phyloP scores from a whole-genome alignment of 1,140 invertebrate species.

The Manduca sexta region DNA sequence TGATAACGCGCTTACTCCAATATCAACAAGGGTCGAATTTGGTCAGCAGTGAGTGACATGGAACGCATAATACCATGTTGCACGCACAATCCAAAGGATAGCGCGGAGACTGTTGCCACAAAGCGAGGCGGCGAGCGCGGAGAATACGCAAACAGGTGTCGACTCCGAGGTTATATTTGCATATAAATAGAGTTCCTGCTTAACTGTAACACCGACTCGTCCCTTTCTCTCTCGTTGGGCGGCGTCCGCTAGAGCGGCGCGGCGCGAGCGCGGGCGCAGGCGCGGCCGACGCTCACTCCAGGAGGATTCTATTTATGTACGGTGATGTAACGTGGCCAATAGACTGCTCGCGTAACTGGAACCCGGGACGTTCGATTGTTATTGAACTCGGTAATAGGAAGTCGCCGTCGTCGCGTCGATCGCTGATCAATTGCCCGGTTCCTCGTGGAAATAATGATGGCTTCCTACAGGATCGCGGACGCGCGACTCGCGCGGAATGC shows the following conservation, averaged over 20 bases:
- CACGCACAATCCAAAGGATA: conserved; percentile 54
- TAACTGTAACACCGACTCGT: conserved; percentile 66
- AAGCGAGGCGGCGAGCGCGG: conserved; percentile 47
- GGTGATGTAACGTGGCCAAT: conserved; percentile 57
- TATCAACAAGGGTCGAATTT: too few species aligned
- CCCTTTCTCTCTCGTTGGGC: conserved; percentile 51
- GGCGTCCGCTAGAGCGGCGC: conserved; percentile 42
- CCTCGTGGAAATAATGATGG: neutral
- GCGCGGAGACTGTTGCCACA: conserved; percentile 56
- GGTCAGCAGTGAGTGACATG: too few species aligned
- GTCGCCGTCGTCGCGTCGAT: neutral
- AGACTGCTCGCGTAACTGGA: conserved; percentile 37
- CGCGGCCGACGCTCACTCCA: conserved; percentile 27
- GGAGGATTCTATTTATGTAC: conserved; percentile 66
- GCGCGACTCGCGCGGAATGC: neutral
- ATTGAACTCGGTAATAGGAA: conserved; percentile 11
- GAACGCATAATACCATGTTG: neutral
- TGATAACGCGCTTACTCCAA: too few species aligned
- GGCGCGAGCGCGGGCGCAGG: conserved; percentile 19
- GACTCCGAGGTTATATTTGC: conserved; percentile 70
- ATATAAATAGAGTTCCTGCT: conserved; percentile 73
- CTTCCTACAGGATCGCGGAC: neutral
- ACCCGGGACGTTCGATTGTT: conserved; percentile 28
- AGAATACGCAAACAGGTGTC: conserved; percentile 73
- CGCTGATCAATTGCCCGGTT: conserved; percentile 1